Percentiles rank a stretch among this genome's conserved stretches.
phyloP scores from a whole-genome alignment of 2,113 vertebrate species.

The Rhinogobius similis region DNA sequence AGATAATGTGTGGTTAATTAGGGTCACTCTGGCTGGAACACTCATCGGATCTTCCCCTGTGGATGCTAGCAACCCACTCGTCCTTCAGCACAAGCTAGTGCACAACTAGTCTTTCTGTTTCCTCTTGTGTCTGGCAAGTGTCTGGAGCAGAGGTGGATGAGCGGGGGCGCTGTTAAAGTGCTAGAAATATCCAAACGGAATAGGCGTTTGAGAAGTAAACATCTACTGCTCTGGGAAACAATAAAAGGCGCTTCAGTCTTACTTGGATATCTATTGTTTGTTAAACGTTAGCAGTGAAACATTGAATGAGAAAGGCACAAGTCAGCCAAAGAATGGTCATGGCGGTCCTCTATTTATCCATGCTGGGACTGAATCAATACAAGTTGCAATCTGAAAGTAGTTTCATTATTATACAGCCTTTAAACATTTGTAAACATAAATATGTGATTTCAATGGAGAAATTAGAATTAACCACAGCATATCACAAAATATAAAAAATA shows the following conservation, averaged over 20 bases:
- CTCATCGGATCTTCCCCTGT: slow-evolving; percentile 61
- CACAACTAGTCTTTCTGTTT: slow-evolving; percentile 39
- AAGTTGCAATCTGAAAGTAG: background rate
- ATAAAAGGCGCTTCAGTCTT: slow-evolving; percentile 14
- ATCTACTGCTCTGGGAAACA: slow-evolving; percentile 11
- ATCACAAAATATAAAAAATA: too few relatives aligned
- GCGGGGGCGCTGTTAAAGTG: slow-evolving; percentile 33
- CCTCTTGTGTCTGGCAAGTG: slow-evolving; percentile 45
- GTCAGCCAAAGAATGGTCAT: background rate
- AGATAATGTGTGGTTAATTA: slow-evolving; percentile 81
- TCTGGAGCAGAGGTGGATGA: slow-evolving; percentile 45
- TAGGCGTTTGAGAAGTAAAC: slow-evolving; percentile 17
- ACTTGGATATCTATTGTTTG: background rate
- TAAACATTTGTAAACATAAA: too few relatives aligned
- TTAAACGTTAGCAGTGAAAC: background rate
- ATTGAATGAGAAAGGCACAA: background rate
- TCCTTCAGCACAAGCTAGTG: slow-evolving; percentile 60
- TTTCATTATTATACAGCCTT: too few relatives aligned
- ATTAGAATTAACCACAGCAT: too few relatives aligned
- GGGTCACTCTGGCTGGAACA: slow-evolving; percentile 74
- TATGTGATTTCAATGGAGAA: too few relatives aligned
- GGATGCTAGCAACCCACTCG: slow-evolving; percentile 62
- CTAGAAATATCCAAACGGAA: slow-evolving; percentile 34
- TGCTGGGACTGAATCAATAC: background rate
- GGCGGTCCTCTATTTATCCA: background rate